Evolutionary conservation across 1,140 invertebrate genomes (phyloP), one percentile per base, ranked within the genome.

Genomic region (Drosophila micromelanica): DNA sequence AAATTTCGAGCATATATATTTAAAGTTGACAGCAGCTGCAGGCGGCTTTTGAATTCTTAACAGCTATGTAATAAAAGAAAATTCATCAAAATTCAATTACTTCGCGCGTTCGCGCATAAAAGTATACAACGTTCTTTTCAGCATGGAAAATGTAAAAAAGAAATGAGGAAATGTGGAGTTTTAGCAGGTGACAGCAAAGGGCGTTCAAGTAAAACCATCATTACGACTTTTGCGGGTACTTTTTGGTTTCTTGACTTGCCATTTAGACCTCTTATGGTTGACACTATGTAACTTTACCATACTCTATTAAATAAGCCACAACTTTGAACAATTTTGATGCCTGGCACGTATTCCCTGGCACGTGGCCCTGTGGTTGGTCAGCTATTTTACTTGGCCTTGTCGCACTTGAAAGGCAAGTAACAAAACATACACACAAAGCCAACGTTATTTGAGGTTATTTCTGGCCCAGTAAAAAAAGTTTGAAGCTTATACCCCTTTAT

Each of bases 21-120:
- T 27, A 27, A 37, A 38, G 62, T 9, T 12, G 13, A 38, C 40
- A 35, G 27, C 56, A 48, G 51, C 30, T 59, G 68, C 57, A 62
- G 59, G 32, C 62, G 43, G 61, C 59, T 52, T 86, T 81, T 86
- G 74, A 86, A 85, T 85, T 73, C 63, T 81, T 74, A 82, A 74
- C 62, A 78, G 65, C 74, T 61, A 48, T 71, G 81, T 65, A 65
- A 78, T 81, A 77, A 67, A 72, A 67, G 37, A 57, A 73, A 81
- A 82, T 82, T 81, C 82, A 74, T 85, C 73, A 87, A 79, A 62
- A 86, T 86, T 85, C 78, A 85, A 86, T 85, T 85, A 85, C 82
- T 35, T 37, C 55, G 56, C 63, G 55, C 69, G 59, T 12, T 42
- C 57, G 17, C 15, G 37, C 43, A 64, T 72, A 72, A 56, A 76